These are phyloP conservation scores for Eilema sororculum DNA, from an alignment of 2,888 invertebrate genomes.

Conservation along the genomic window DNA sequence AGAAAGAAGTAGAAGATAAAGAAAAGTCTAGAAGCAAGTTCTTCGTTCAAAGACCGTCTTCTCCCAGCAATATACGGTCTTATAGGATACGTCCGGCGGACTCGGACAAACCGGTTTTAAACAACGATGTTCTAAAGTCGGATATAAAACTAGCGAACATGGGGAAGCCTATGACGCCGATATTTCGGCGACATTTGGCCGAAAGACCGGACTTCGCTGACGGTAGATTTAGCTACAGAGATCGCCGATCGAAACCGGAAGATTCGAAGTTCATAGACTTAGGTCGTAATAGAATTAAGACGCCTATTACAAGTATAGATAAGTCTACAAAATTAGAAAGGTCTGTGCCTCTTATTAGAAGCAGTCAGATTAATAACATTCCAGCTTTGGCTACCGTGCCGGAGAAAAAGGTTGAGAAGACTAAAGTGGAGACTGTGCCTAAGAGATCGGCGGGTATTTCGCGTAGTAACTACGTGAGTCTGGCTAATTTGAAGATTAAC, in stretches of 20 bases:
- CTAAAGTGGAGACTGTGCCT: constrained; percentile 41
- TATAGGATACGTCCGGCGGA: constrained; percentile 71
- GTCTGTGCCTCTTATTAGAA: constrained; percentile 55
- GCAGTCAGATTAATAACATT: constrained; percentile 51
- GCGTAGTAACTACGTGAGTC: constrained; percentile 80
- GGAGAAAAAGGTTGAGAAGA: constrained; percentile 53
- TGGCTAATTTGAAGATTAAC: constrained; percentile 81
- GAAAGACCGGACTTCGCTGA: constrained; percentile 73
- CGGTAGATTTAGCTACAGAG: constrained; percentile 77
- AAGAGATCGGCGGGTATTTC: constrained; percentile 75
- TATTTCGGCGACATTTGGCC: constrained; percentile 71
- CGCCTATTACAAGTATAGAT: constrained; percentile 49
- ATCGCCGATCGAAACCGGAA: constrained; percentile 55
- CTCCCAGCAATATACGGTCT: constrained; percentile 65
- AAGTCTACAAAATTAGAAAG: constrained; percentile 39
- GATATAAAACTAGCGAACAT: constrained; percentile 77
- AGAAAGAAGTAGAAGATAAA: constrained; percentile 62
- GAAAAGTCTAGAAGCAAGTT: constrained; percentile 79
- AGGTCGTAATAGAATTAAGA: constrained; percentile 69
- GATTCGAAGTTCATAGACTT: constrained; percentile 67
- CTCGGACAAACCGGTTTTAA: constrained; percentile 41
- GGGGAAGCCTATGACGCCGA: constrained; percentile 84
- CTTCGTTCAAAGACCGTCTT: constrained; percentile 75
- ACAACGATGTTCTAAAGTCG: constrained; percentile 68
- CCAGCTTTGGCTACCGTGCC: constrained; percentile 55